Percentiles rank a stretch among this genome's conserved stretches.
phyloP scores from a whole-genome alignment of 30 jellyfish, hydroid and myxozoan species.

The Cassiopea xamachana region DNA sequence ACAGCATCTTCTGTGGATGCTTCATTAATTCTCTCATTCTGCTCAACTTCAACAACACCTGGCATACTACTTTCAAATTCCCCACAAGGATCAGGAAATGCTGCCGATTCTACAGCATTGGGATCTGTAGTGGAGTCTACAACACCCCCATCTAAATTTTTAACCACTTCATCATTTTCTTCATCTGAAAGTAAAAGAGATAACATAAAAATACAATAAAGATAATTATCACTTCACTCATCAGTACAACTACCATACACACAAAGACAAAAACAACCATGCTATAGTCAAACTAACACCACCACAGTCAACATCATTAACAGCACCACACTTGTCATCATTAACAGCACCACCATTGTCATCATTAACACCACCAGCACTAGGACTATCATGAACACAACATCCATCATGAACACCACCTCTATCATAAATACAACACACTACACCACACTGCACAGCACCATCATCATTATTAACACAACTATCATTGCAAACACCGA shows the following conservation, averaged over 20 bases:
- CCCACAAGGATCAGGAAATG: constrained; percentile 9
- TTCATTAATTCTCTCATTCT: background rate
- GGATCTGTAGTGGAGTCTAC: background rate
- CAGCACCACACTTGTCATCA: background rate
- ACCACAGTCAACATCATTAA: background rate
- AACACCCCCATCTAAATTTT: background rate
- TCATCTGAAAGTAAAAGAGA: constrained; percentile 10
- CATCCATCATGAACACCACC: too few relatives aligned
- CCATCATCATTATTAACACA: background rate
- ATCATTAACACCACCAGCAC: too few relatives aligned
- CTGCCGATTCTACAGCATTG: background rate
- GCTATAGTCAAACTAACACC: too few relatives aligned
- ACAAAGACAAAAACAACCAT: too few relatives aligned
- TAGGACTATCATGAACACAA: too few relatives aligned
- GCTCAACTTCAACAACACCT: constrained; percentile 7
- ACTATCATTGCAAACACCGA: background rate
- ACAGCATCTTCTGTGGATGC: background rate
- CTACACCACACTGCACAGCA: background rate
- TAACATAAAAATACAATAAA: background rate
- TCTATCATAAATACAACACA: too few relatives aligned
- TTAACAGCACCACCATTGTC: too few relatives aligned
- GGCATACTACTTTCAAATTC: constrained; percentile 43
- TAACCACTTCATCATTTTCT: background rate
- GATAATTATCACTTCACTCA: background rate
- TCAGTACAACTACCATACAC: too few relatives aligned